Conservation (phyloP, 2,113 vertebrate species). For the Corydoras maculifer region DNA sequence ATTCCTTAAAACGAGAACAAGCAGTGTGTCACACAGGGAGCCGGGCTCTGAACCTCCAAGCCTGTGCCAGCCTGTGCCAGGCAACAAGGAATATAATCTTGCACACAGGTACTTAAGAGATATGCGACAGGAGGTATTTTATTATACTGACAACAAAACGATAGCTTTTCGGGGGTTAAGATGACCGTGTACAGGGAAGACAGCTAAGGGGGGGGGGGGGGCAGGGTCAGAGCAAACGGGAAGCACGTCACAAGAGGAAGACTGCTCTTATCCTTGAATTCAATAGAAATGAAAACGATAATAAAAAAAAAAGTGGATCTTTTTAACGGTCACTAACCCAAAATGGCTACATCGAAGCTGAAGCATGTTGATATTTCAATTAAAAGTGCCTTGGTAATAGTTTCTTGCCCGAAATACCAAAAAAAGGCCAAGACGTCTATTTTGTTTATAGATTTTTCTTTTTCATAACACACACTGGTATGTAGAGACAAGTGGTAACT, state of each 20-base stretch:
- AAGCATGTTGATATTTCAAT: conserved; percentile 55
- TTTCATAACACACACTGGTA: conserved; percentile 34
- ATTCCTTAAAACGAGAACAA: conserved; percentile 54
- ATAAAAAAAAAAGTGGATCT: conserved; percentile 44
- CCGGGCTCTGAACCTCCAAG: conserved; percentile 1
- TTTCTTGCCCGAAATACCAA: conserved; percentile 55
- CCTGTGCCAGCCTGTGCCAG: background rate
- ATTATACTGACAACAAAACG: conserved; percentile 63
- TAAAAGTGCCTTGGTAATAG: conserved; percentile 54
- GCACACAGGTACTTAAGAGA: conserved; percentile 54
- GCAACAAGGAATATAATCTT: conserved; percentile 40
- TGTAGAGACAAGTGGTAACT: conserved; percentile 37
- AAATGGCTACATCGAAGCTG: conserved; percentile 67
- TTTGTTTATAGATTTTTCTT: conserved; percentile 7
- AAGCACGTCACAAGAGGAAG: conserved; percentile 63
- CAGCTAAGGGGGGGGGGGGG: conserved; percentile 47
- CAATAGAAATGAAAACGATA: conserved; percentile 24
- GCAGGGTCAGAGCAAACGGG: conserved; percentile 45
- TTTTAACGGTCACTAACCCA: conserved; percentile 52
- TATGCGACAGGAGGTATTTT: conserved; percentile 62
- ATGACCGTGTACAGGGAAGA: conserved; percentile 64
- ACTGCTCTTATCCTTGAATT: conserved; percentile 42
- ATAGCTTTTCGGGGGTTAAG: conserved; percentile 55
- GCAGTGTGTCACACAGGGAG: conserved; percentile 45
- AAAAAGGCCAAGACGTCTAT: conserved; percentile 28